phyloP scores from a whole-genome alignment of 2,888 invertebrate genomes.

The Epinotia demarniana region DNA sequence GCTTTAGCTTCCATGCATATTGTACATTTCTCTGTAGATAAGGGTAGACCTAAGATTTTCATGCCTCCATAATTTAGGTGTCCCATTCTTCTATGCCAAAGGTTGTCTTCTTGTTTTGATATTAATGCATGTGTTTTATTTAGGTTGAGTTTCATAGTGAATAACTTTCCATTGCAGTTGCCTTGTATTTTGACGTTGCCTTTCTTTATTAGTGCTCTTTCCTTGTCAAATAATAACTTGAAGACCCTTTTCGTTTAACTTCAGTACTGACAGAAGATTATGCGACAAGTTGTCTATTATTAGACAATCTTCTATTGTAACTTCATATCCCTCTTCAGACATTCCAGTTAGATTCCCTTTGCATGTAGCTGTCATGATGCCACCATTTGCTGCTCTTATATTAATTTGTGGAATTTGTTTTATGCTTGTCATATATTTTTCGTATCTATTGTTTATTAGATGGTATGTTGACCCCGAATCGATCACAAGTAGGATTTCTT shows the following conservation, averaged over 20 bases:
- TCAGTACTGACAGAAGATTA: neutral
- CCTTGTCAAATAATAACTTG: neutral
- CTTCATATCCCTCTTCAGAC: neutral
- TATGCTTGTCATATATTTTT: neutral
- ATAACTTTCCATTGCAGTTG: neutral
- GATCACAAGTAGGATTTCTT: neutral
- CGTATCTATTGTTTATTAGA: neutral
- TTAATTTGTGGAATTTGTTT: neutral
- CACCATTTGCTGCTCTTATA: neutral
- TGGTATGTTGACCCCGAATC: neutral
- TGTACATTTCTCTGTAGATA: neutral
- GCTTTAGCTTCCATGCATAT: neutral
- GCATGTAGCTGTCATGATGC: neutral
- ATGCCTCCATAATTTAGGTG: neutral
- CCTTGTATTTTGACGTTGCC: neutral
- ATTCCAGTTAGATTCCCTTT: neutral
- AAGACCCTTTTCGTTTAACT: neutral
- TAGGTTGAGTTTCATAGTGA: slow-evolving; percentile 13
- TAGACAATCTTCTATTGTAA: neutral
- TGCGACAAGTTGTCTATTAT: neutral
- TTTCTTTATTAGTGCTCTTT: neutral
- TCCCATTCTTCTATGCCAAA: slow-evolving; percentile 8
- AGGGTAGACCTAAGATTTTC: neutral
- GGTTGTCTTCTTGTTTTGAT: neutral
- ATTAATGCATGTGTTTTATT: slow-evolving; percentile 14